These are phyloP conservation scores for Oxyura jamaicensis DNA, from an alignment of 2,113 vertebrate species.

Conservation along the genomic window DNA sequence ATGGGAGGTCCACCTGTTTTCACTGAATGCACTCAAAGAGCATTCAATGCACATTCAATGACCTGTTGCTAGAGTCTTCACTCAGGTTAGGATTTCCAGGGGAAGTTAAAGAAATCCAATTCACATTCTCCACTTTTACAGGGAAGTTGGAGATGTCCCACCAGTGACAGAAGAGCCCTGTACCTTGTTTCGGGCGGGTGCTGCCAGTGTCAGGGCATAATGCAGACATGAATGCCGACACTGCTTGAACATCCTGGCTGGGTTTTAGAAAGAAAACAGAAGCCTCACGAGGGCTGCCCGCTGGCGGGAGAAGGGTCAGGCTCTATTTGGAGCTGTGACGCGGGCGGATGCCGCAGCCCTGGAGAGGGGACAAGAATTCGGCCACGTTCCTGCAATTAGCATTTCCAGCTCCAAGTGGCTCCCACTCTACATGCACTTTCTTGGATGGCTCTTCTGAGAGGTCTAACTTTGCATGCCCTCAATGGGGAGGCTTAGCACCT, in stretches of 20 bases:
- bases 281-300: not conserved
- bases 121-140: not conserved
- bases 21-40: not conserved
- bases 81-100: not conserved
- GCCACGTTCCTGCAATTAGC: constrained; percentile 61
- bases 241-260: not conserved
- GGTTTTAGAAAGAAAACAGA: constrained; percentile 52
- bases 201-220: not conserved
- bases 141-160: not conserved
- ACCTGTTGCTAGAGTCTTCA: not conserved
- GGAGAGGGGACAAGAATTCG: constrained; percentile 50
- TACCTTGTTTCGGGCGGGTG: not conserved
- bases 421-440: not conserved
- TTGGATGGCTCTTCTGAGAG: constrained; percentile 58
- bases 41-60: not conserved
- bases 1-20: not conserved
- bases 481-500: constrained; percentile 45
- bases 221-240: not conserved
- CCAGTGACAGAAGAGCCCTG: fast-evolving
- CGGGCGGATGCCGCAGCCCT: not conserved
- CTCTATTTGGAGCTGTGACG: constrained; percentile 52
- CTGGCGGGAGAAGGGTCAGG: not conserved
- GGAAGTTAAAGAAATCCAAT: not conserved
- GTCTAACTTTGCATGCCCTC: constrained; percentile 34
- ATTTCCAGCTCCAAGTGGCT: constrained; percentile 58